phyloP scores from a whole-genome alignment of 2,888 invertebrate genomes.

The Ormyrus thymus region DNA sequence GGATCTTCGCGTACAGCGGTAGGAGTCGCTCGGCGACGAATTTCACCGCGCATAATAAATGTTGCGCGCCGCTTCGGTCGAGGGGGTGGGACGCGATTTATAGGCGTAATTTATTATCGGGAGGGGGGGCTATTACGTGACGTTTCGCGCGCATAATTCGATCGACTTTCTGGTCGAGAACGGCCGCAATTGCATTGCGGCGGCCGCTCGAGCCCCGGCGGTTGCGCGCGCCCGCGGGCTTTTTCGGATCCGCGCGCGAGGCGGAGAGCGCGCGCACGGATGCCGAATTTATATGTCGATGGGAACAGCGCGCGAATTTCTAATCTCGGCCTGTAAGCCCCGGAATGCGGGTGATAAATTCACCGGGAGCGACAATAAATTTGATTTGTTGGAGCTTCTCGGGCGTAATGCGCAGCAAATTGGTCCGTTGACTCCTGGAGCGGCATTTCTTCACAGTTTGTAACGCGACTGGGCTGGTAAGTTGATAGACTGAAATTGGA shows the following conservation, averaged over 20 bases:
- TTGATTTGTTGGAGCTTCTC: conserved; percentile 29
- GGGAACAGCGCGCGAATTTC: conserved; percentile 17
- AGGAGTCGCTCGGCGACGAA: conserved; percentile 22
- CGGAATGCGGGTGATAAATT: conserved; percentile 45
- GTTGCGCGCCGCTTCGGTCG: background rate
- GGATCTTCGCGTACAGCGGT: conserved; percentile 11
- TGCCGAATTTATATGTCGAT: conserved; percentile 26
- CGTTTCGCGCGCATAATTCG: conserved; percentile 37
- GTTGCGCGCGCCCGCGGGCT: conserved; percentile 4
- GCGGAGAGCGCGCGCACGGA: background rate
- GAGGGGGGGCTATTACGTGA: conserved; percentile 23
- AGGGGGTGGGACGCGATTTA: conserved; percentile 34
- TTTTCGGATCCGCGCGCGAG: background rate
- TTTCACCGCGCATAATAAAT: conserved; percentile 37
- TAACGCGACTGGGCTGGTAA: background rate
- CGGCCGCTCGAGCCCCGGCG: background rate
- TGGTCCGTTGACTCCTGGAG: background rate
- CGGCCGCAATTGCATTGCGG: conserved; percentile 16
- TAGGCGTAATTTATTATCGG: conserved; percentile 43
- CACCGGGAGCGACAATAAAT: conserved; percentile 7
- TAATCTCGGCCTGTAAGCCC: conserved; percentile 26
- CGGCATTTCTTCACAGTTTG: conserved; percentile 9
- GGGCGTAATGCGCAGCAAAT: conserved; percentile 17
- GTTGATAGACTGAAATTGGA: too few species aligned
- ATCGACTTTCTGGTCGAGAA: conserved; percentile 32